phyloP scores from a whole-genome alignment of 2,113 vertebrate genomes.

The Helogale parvula region DNA sequence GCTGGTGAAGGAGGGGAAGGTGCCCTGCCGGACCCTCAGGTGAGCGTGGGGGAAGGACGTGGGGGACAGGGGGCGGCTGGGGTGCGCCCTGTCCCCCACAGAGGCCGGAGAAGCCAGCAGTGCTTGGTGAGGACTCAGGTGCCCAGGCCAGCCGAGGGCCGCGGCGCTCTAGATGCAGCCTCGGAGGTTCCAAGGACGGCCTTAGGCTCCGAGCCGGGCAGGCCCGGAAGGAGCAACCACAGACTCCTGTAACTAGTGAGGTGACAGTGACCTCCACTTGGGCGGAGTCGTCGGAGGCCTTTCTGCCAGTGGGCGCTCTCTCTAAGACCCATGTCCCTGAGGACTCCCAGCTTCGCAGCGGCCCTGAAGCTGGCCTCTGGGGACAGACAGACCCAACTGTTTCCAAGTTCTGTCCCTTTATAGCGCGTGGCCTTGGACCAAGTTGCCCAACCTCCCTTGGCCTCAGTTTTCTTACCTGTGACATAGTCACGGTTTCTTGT shows the following conservation, averaged over 20 bases:
- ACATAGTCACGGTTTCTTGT: neutral
- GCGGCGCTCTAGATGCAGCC: fast-evolving
- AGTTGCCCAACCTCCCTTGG: neutral
- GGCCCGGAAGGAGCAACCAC: too few species aligned
- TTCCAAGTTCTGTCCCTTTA: neutral
- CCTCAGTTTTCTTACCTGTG: neutral
- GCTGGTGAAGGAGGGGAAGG: constrained; percentile 89
- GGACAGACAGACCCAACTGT: neutral
- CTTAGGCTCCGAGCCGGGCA: neutral
- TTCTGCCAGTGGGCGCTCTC: neutral
- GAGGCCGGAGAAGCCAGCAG: neutral
- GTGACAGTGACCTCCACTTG: fast-evolving
- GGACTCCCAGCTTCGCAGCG: fast-evolving
- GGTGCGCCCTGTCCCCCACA: fast-evolving
- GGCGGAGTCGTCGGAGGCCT: neutral
- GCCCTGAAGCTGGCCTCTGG: neutral
- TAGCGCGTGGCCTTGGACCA: neutral
- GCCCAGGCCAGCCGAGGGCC: neutral
- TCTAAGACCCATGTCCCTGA: neutral
- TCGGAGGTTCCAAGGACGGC: fast-evolving
- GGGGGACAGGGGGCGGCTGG: neutral
- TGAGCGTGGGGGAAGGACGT: constrained; percentile 67
- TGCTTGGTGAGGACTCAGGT: neutral
- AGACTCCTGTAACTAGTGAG: neutral
- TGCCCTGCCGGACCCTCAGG: constrained; percentile 92